Evolutionary conservation across 1,140 invertebrate species (phyloP).

Genomic region (Monochamus saltuarius): DNA sequence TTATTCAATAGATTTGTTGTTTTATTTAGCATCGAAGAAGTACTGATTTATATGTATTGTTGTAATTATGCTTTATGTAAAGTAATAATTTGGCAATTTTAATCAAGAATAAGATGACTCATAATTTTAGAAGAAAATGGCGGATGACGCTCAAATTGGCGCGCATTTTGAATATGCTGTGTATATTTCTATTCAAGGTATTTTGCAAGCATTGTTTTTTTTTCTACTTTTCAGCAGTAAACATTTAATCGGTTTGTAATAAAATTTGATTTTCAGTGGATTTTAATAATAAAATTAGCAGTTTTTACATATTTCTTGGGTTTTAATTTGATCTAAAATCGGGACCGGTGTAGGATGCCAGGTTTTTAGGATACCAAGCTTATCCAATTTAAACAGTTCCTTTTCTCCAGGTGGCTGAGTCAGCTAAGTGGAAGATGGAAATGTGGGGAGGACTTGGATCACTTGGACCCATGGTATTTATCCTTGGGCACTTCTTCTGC

Average conservation of each 20-base stretch:
- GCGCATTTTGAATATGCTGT: conserved; percentile 32
- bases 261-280: conserved; percentile 25
- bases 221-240: conserved; percentile 26
- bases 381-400: conserved; percentile 52
- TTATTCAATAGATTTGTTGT: conserved; percentile 11
- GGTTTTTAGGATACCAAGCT: conserved; percentile 46
- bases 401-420: conserved; percentile 53
- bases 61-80: conserved; percentile 19
- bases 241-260: not conserved
- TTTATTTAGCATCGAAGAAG: conserved; percentile 21
- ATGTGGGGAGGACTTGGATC: conserved; percentile 53
- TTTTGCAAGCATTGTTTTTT: conserved; percentile 17
- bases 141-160: conserved; percentile 39
- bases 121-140: conserved; percentile 47
- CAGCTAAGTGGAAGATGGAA: conserved; percentile 43
- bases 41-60: conserved; percentile 18
- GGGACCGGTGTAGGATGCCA: conserved; percentile 48
- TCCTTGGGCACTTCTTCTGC: conserved; percentile 62
- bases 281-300: conserved; percentile 11
- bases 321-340: conserved; percentile 18
- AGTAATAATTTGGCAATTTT: conserved; percentile 15
- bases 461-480: conserved; percentile 65
- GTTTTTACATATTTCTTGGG: conserved; percentile 15
- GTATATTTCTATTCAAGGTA: conserved; percentile 1
- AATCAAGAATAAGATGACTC: conserved; percentile 15